Conservation (phyloP, 2,797 vertebrate species). For the Coranthus polyacanthus region DNA sequence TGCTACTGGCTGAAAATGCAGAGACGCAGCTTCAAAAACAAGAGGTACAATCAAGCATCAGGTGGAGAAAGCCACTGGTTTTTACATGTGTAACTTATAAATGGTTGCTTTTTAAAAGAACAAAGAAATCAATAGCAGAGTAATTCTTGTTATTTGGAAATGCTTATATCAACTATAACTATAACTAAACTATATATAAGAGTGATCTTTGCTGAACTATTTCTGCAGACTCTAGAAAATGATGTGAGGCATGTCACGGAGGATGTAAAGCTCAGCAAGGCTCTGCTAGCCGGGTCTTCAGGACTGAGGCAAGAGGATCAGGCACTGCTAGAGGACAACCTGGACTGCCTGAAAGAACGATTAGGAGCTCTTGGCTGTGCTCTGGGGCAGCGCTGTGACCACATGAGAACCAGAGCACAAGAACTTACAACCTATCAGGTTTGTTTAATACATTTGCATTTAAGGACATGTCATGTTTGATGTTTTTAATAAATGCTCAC, state of each 20-base stretch:
- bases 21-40: slow-evolving; percentile 89
- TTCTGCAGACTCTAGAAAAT: slow-evolving; percentile 86
- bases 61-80: no score
- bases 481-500: background rate
- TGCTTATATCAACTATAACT: no score
- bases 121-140: no score
- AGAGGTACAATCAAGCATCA: slow-evolving; percentile 80
- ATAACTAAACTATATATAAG: no score
- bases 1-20: slow-evolving; percentile 86
- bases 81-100: background rate
- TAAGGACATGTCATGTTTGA: background rate
- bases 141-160: no score
- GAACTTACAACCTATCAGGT: slow-evolving; percentile 91
- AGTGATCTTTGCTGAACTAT: background rate
- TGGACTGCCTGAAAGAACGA: slow-evolving; percentile 88
- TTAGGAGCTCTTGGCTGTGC: slow-evolving; percentile 86
- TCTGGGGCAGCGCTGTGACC: slow-evolving; percentile 87
- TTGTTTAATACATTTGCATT: background rate
- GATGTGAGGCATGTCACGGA: slow-evolving; percentile 91
- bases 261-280: slow-evolving; percentile 91
- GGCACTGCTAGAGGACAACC: slow-evolving; percentile 88
- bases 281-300: slow-evolving; percentile 84
- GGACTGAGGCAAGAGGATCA: slow-evolving; percentile 83
- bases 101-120: no score
- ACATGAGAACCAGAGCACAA: slow-evolving; percentile 89